A percentile compares a stretch with the other conserved stretches of the same genome.
phyloP scores from a whole-genome alignment of 2,113 vertebrate species.

The Ochotona curzoniae region DNA sequence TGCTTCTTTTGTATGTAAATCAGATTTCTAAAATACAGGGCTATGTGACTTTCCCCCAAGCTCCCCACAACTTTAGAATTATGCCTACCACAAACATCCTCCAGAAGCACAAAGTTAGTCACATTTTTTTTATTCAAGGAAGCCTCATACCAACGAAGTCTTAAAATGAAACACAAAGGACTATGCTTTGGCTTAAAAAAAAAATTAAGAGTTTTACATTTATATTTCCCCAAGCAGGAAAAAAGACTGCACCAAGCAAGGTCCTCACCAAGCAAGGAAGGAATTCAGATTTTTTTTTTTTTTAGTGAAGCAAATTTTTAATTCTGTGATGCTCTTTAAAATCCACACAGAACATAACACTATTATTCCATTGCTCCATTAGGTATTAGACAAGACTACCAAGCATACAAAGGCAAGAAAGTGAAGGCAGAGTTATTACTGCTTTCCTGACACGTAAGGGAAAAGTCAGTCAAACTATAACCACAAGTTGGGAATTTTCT shows the following conservation, averaged over 20 bases:
- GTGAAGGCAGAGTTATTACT: background rate
- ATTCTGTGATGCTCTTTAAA: slow-evolving; percentile 24
- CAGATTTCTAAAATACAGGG: background rate
- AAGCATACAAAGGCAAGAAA: background rate
- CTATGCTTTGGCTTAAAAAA: background rate
- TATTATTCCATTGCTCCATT: background rate
- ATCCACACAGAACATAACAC: background rate
- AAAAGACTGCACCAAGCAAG: background rate
- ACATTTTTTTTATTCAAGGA: slow-evolving; percentile 29
- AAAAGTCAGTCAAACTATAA: background rate
- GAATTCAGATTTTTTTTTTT: slow-evolving; percentile 35
- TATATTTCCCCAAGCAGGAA: slow-evolving; percentile 36
- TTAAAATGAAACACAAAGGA: background rate
- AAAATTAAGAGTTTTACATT: slow-evolving; percentile 53
- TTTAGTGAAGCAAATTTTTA: background rate
- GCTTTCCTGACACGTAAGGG: background rate
- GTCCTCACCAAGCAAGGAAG: slow-evolving; percentile 41
- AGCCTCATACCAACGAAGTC: background rate
- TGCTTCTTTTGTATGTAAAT: slow-evolving; percentile 30
- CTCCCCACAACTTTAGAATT: background rate
- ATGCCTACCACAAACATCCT: background rate
- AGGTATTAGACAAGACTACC: slow-evolving; percentile 25
- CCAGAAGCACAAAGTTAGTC: background rate
- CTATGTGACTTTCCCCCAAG: background rate
- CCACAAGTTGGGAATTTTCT: background rate